These are phyloP conservation scores for Hypercompe scribonia DNA, from an alignment of 2,888 invertebrate genomes.

Conservation along the genomic window DNA sequence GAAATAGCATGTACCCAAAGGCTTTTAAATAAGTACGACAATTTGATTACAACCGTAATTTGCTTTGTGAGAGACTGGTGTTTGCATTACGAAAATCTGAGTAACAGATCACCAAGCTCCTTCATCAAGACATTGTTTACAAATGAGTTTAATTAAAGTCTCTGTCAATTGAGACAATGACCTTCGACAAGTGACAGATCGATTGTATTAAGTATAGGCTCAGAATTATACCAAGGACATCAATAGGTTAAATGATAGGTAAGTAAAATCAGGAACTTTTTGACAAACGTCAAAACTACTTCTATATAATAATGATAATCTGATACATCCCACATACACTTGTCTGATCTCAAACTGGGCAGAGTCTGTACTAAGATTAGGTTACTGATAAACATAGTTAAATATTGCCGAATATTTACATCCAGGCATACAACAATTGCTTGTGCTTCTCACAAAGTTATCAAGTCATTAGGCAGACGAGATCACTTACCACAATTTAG, in stretches of 20 bases:
- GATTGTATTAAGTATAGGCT: neutral
- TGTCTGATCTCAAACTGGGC: no score
- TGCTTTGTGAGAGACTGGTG: neutral
- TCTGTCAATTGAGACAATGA: neutral
- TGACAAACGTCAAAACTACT: neutral
- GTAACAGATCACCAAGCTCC: neutral
- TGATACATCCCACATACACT: no score
- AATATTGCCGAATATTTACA: no score
- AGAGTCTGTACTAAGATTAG: no score
- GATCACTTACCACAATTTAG: no score
- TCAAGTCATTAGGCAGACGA: no score
- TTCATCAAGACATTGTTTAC: neutral
- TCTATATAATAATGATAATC: no score
- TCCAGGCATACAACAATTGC: no score
- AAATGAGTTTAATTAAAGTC: neutral
- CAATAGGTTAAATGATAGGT: neutral
- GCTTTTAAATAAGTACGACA: neutral
- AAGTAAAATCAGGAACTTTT: neutral
- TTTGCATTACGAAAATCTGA: neutral
- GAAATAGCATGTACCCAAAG: neutral
- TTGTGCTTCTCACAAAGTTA: no score
- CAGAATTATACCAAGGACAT: neutral
- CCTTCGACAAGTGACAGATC: neutral
- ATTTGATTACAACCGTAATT: neutral
- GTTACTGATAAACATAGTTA: no score